Base-by-base conservation (phyloP, 2,888 invertebrate species). In the Hydrotaea diabolus region DNA sequence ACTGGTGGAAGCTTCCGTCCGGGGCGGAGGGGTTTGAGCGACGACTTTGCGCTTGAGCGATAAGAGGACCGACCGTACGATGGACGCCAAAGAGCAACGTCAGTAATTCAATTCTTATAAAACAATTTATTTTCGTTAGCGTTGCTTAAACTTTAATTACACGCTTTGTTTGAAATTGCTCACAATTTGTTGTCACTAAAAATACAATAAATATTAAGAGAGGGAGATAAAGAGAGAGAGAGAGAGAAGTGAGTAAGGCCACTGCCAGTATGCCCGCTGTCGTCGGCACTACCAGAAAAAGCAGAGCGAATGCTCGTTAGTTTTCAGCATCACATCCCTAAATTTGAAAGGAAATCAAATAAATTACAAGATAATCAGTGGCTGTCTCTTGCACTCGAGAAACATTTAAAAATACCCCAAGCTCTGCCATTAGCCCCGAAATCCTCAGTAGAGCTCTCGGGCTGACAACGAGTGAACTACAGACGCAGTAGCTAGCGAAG, bases 351-450 rank as follows among this genome's bases (percentile, higher is more conserved):
- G 82, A 83, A 86, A 85, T 87, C 86, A 86, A 86, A 87, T 87
- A 88, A 88, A 87, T 88, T 85, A 86, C 87, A 77, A 86, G 87
- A 87, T 87, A 87, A 87, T 87, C 87, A 86, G 86, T 62, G 64
- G 66, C 74, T 66, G 66, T 66, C 71, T 72, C 23, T 64, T 66
- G 11, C 62, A 46, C 71, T 72, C 11, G 39, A 77, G 43, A 82
- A 82, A 76, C 82, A 86, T 83, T 85, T 75, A 77, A 75, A 76
- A 66, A 77, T 23, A 66, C 39, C 71, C 19, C 36, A 78, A 77
- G 59, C 49, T 11, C 64, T 19, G 21, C 74, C 71, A 76, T 53
- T 74, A 39, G 71, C 72, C 46, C 59, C 39, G 17, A 78, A 82
- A 78, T 15, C 59, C 23, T 2, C 26, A 15, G 15, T 13, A 15